Percentiles rank a stretch among this genome's conserved stretches.
phyloP scores from a whole-genome alignment of 2,113 vertebrate genomes.

The Dromas ardeola region DNA sequence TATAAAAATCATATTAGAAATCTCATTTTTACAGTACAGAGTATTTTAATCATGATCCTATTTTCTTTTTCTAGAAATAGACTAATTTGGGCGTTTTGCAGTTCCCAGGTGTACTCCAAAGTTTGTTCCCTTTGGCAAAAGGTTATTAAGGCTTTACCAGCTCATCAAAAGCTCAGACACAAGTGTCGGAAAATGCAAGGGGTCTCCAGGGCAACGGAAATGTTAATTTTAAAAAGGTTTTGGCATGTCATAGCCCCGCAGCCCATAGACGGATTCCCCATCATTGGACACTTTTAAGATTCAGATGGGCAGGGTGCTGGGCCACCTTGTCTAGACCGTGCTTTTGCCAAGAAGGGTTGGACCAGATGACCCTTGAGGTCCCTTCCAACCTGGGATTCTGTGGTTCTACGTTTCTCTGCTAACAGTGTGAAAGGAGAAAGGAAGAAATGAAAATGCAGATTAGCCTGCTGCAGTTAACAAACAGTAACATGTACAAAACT shows the following conservation, averaged over 20 bases:
- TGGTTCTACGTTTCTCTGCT: background rate
- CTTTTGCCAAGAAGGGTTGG: background rate
- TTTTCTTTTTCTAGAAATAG: background rate
- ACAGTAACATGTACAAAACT: accelerated
- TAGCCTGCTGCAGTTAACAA: too few species aligned
- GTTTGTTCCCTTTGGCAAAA: background rate
- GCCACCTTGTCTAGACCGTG: background rate
- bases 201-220: background rate
- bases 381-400: background rate
- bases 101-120: background rate
- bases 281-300: background rate
- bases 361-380: background rate
- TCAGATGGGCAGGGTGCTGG: background rate
- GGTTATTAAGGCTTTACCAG: background rate
- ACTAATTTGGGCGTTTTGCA: background rate
- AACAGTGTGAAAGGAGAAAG: background rate
- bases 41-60: background rate
- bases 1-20: background rate
- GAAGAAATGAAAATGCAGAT: background rate
- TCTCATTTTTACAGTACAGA: background rate
- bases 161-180: background rate
- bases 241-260: background rate
- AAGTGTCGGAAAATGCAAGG: background rate
- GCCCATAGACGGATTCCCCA: background rate
- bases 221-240: background rate